Evolutionary conservation across 2,888 invertebrate genomes (phyloP).

Genomic region (Brenthis hecate): DNA sequence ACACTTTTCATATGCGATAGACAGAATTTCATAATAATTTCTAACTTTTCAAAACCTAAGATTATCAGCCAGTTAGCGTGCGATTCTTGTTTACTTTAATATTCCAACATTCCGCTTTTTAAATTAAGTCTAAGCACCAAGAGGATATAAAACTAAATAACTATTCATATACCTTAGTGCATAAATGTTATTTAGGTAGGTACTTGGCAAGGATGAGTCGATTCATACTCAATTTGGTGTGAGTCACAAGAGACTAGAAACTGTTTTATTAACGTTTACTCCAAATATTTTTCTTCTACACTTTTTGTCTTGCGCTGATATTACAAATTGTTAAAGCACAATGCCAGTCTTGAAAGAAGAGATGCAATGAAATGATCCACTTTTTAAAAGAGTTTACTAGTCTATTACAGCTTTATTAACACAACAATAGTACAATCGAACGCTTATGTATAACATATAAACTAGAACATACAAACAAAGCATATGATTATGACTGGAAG

Average conservation of each 20-base stretch:
- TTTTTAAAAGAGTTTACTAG: no score
- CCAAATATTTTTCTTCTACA: no score
- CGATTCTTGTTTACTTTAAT: conserved; percentile 6
- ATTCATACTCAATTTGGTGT: conserved; percentile 59
- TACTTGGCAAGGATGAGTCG: conserved; percentile 67
- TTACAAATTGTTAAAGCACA: no score
- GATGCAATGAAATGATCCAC: no score
- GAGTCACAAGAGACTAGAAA: conserved; percentile 54
- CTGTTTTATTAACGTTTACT: conserved; percentile 4
- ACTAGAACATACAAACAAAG: no score
- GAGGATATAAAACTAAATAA: conserved; percentile 43
- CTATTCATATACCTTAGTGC: conserved; percentile 49
- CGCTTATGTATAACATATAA: no score
- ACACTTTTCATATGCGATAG: conserved; percentile 5
- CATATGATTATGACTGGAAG: no score
- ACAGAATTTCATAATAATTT: background rate
- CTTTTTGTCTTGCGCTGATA: no score
- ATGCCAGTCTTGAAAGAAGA: no score
- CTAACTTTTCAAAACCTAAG: background rate
- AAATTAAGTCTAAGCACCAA: conserved; percentile 30
- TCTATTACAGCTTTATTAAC: no score
- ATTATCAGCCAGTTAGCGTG: background rate
- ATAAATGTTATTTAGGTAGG: conserved; percentile 60
- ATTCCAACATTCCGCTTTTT: conserved; percentile 12
- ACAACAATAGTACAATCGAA: no score